Base-by-base conservation (phyloP, 2,797 vertebrate genomes). In the Centroberyx gerrardi region DNA sequence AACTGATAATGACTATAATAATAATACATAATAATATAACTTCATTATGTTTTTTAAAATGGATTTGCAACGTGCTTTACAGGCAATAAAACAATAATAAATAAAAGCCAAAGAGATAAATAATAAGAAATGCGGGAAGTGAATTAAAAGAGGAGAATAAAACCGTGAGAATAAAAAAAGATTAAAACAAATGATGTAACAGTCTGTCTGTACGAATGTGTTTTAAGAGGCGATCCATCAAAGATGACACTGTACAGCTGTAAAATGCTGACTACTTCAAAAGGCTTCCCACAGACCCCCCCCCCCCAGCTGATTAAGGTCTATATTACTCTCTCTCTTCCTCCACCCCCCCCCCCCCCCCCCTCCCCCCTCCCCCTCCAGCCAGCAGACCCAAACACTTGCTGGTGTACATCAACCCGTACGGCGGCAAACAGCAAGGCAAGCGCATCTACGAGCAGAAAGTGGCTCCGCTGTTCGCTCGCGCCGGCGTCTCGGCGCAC, bases 331-430 rank as follows among this genome's bases (percentile, higher is more conserved):
- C 14, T 33, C 22, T 22, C 22, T 22, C 22, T 22, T n/a, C n/a
- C n/a, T n/a, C n/a, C n/a, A n/a, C n/a, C n/a, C 22, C 22, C 1
- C 22, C 22, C 22, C 13, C 22, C 14, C 5, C 27, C 52, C 27
- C 52, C 9, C 52, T 8, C 52, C 52, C n/a, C 52, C 33, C 33
- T 33, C 33, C 33, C 33, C 52, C 15, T 40, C n/a, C 79, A 99
- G 98, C 92, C 8, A 94, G 86, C 58, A 93, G 98, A 91, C 98
- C 98, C 68, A 97, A 96, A 92, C 95, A 92, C 13, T 88, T 99
- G 82, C 96, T 99, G 80, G 96, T 99, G 68, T 99, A 99, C 88
- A 97, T 99, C 92, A 99, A 99, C 89, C 98, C 98, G 0, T 96
- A 92, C 0, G 95, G 97, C 53, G 98, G 98, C 60, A 98, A 98